Evolutionary conservation across 2,113 vertebrate genomes (phyloP), one percentile per base, ranked within the genome.

Genomic region (Amazona guildingii): DNA sequence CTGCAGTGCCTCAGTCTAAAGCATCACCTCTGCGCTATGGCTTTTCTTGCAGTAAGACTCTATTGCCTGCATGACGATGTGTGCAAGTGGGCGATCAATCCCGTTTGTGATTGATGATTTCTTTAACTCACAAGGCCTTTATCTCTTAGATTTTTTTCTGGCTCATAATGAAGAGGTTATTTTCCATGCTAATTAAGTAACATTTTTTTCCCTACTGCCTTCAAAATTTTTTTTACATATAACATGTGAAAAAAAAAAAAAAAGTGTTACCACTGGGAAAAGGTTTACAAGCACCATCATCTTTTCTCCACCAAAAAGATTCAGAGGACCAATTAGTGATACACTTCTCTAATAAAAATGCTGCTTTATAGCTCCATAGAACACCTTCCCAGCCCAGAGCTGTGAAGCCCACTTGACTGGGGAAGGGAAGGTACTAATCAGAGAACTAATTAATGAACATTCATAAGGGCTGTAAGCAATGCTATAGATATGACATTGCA

Each of bases 161-260:
- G 9, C 11, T 51, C 29, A 46, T 16, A 52, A 51, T 8, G 7
- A 63, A 64, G 7, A 21, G 35, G 0, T 0, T 9, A 28, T 82
- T 48, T 78, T 70, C 16, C 70, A 8, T 78, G 37, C 4, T 68
- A 82, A 41, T 54, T 54, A 75, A 63, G 9, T 49, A 72, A 9
- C 9, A 39, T 68, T 25, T 76, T 76, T 29, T 67, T 37, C 21
- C 57, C 43, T 83, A 39, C 21, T 74, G 27, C 14, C 11, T 59
- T 88, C 25, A 88, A 69, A 28, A 2, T 3, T 67, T 52, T 69
- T 63, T 66, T 66, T 29, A 28, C 18, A 55, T 73, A 19, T 3
- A 23, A 23, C 21, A 37, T 46, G 6, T n/a, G 7, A 39, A 23
- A 37, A 76, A 69, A 74, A 41, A 4, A 4, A 24, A 35, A 70